Base-by-base conservation (phyloP, 2,888 invertebrate species). In the Camponotus fellah region DNA sequence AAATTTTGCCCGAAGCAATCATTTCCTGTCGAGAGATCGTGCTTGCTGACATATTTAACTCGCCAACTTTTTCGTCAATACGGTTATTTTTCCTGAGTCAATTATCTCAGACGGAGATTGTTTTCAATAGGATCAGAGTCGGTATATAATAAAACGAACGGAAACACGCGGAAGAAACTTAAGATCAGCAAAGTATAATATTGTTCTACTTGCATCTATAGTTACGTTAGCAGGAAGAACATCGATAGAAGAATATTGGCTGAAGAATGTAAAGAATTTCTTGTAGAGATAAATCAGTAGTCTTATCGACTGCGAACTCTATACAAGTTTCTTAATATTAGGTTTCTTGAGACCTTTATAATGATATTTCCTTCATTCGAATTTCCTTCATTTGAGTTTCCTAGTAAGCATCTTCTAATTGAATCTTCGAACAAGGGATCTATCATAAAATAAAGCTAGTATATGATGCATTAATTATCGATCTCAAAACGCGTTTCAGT, bases 61-160 rank as follows among this genome's bases (percentile, higher is more conserved):
- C 17, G 53, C 53, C 53, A 76, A 76, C 76, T 76, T 76, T 76
- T 76, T 76, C 66, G 66, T 66, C 65, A 66, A 66, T 32, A 49
- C 53, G 2, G 40, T 76, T 76, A 76, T 76, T 76, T 76, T 76
- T 40, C 76, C 43, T n/a, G 40, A 77, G 77, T 66, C 56, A 77
- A 66, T 77, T 77, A 77, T 66, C 66, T 40, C 56, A 32, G 5
- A 32, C 56, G 40, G 43, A 77, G 66, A 77, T 77, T 77, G 66
- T 77, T 77, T 77, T 66, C 77, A 66, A 12, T 56, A n/a, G 66
- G 65, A 76, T 76, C 40, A 12, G 26, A 77, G 49, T 77, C 66
- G 32, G 4, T 77, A 66, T 40, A 40, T 66, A 26, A 26, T 26
- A 58, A 64, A 21, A 32, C 40, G 77, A 66, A 40, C n/a, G 32